Conservation (phyloP, 1,140 invertebrate genomes). For the Pseudomyrmex sp. region DNA sequence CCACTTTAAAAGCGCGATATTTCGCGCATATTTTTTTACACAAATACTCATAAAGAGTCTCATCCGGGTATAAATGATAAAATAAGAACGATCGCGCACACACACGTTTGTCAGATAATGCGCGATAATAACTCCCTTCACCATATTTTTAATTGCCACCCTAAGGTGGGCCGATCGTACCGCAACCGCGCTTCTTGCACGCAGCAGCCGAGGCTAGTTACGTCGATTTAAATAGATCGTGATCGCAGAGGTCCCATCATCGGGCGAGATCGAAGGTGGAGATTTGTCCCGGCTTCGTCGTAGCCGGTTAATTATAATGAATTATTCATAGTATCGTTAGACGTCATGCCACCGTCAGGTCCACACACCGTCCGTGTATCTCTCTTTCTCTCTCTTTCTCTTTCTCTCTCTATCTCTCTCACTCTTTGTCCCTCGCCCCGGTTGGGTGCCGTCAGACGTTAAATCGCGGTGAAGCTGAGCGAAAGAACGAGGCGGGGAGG, state of each 20-base stretch:
- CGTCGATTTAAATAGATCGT: conserved; percentile 64
- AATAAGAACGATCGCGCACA: background rate
- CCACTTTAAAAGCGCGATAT: background rate
- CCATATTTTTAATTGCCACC: conserved; percentile 40
- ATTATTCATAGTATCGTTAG: conserved; percentile 66
- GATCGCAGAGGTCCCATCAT: conserved; percentile 56
- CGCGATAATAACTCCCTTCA: conserved; percentile 41
- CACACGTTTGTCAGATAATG: background rate
- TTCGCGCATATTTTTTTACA: background rate
- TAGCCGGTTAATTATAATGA: conserved; percentile 63
- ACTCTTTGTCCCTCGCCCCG: background rate
- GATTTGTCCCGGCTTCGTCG: conserved; percentile 50
- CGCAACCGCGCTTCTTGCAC: background rate
- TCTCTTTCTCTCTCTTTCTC: background rate
- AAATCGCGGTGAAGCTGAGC: conserved; percentile 53
- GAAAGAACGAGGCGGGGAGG: conserved; percentile 34
- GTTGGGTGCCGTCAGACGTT: conserved; percentile 33
- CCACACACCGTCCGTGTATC: background rate
- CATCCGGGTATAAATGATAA: background rate
- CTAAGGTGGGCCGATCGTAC: background rate
- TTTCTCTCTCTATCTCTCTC: background rate
- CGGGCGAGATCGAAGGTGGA: conserved; percentile 47
- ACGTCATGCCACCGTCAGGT: conserved; percentile 56
- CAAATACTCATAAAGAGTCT: background rate
- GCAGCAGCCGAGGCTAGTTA: conserved; percentile 45